A percentile compares a stretch with the other conserved stretches of the same genome.
These are phyloP conservation scores for Trachelipus rathkii DNA, from an alignment of 1,140 invertebrate genomes.

Conservation along the genomic window DNA sequence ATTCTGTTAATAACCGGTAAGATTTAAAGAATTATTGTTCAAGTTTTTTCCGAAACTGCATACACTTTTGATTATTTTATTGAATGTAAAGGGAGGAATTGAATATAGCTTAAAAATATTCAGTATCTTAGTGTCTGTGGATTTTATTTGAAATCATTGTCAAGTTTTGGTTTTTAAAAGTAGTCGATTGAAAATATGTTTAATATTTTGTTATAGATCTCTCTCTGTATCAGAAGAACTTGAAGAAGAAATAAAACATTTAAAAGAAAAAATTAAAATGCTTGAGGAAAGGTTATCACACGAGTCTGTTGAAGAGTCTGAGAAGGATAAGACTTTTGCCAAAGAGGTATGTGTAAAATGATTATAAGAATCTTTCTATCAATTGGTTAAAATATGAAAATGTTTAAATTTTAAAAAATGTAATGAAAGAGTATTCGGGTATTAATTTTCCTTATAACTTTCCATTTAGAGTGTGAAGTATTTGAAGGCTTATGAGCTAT, in stretches of 20 bases:
- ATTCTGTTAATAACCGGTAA: background rate
- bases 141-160: background rate
- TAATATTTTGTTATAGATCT: background rate
- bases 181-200: background rate
- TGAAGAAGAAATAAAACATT: background rate
- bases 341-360: background rate
- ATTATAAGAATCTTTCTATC: too few relatives aligned
- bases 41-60: background rate
- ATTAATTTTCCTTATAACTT: too few relatives aligned
- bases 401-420: too few relatives aligned
- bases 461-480: constrained; percentile 33
- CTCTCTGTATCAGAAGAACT: background rate
- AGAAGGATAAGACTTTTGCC: background rate
- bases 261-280: background rate
- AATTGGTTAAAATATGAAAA: too few relatives aligned
- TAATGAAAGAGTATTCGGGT: too few relatives aligned
- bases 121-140: too few relatives aligned
- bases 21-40: background rate
- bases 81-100: background rate
- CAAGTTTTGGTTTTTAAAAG: background rate
- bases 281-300: background rate
- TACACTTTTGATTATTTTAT: background rate
- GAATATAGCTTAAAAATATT: too few relatives aligned
- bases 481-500: too few relatives aligned
- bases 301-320: background rate